Evolutionary conservation across 2,888 invertebrate genomes (phyloP), one percentile per base, ranked within the genome.

Genomic region (Polyploca ridens): DNA sequence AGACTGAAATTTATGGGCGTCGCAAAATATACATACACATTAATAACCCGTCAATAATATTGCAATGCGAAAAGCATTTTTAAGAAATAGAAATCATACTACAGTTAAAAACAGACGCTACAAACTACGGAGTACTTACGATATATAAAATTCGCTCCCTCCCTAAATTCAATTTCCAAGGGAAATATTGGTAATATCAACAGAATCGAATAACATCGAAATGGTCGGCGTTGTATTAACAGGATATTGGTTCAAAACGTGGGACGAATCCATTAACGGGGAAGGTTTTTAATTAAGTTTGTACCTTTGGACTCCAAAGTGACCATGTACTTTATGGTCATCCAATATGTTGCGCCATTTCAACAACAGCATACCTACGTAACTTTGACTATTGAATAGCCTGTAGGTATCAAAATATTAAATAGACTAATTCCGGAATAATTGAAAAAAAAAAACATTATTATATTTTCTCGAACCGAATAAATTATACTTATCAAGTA

Each of bases 151-250:
- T 77, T 70, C 60, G 70, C 68, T 69, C 74, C 66, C 19, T 19
- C 16, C 54, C 54, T 54, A 54, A 54, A 86, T 88, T 87, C 85
- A 83, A 87, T 87, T 85, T 83, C 83, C 84, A 83, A 70, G 69
- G 75, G 77, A 78, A 82, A 85, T 85, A 83, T 86, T 82, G 81
- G 79, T 81, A 86, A 85, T 87, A 86, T 83, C 83, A 81, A 81
- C 83, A 81, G 80, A 87, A 85, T 84, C 73, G 78, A 77, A 54
- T 54, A 54, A 67, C 66, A 78, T 73, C 79, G 72, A 78, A 85
- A 82, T 81, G 81, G 75, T 78, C 81, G 75, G 72, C 75, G 76
- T 76, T 78, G 72, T 83, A 83, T 83, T 84, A 81, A 82, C 83
- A 79, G 81, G 79, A 82, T 84, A 86, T 87, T 83, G 80, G 77